phyloP scores from a whole-genome alignment of 2,113 vertebrate genomes.

The Ctenodactylus gundi region DNA sequence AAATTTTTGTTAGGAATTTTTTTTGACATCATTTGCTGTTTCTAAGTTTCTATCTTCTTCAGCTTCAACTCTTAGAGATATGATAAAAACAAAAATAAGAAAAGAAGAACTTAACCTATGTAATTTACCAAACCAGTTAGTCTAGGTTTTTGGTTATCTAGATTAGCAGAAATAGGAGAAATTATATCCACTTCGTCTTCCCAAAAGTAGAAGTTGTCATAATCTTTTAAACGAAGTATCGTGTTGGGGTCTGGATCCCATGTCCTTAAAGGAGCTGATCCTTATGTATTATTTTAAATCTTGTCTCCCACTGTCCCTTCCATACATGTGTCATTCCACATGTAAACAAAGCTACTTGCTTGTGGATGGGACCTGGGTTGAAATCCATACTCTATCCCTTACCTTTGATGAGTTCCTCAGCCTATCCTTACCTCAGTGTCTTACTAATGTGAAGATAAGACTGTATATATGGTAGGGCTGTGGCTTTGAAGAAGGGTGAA shows the following conservation, averaged over 20 bases:
- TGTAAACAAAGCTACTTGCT: background rate
- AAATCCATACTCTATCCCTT: background rate
- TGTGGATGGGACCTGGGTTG: background rate
- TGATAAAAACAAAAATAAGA: background rate
- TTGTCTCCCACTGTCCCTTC: background rate
- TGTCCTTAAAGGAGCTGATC: background rate
- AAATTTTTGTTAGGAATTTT: background rate
- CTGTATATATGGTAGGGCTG: background rate
- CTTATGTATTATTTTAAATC: background rate
- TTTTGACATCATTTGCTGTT: background rate
- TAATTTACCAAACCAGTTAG: too few species aligned
- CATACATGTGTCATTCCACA: accelerated
- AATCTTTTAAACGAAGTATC: background rate
- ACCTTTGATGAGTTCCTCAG: background rate
- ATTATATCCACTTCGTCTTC: background rate
- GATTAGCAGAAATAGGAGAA: background rate
- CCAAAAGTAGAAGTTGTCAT: background rate
- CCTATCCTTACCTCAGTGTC: background rate
- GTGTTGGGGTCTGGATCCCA: background rate
- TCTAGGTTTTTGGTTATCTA: background rate
- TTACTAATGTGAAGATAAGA: background rate
- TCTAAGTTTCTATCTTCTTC: background rate
- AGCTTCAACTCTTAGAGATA: background rate
- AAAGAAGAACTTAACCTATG: background rate
- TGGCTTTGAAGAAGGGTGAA: background rate